These are phyloP conservation scores for Pedicia rivosa DNA, from an alignment of 2,888 invertebrate species.

Conservation along the genomic window DNA sequence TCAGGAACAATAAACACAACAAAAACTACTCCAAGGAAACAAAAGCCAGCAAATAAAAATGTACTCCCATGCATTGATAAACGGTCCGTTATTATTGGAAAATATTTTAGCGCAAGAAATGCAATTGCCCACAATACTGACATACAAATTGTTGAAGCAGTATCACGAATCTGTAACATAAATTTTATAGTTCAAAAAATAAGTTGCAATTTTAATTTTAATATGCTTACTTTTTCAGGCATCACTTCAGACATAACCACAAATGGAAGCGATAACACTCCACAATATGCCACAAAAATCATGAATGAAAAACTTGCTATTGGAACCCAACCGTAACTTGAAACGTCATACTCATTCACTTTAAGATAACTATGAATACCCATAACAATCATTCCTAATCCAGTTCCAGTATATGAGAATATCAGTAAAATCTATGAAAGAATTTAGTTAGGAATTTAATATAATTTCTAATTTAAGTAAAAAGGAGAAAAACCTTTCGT, in stretches of 20 bases:
- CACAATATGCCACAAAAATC: conserved; percentile 10
- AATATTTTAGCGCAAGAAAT: conserved; percentile 12
- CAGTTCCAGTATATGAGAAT: conserved; percentile 7
- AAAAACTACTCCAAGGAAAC: conserved; percentile 21
- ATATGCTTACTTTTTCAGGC: conserved; percentile 9
- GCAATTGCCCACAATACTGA: conserved; percentile 14
- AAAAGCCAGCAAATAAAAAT: conserved; percentile 20
- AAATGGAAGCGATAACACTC: conserved; percentile 10
- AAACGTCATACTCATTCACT: conserved; percentile 1
- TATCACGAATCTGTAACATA: conserved; percentile 11
- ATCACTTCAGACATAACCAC: conserved; percentile 10
- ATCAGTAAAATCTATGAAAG: too few relatives aligned
- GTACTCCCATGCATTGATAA: conserved; percentile 23
- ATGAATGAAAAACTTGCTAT: conserved; percentile 8
- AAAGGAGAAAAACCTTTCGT: conserved; percentile 21
- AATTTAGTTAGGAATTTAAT: too few relatives aligned
- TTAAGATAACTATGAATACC: conserved; percentile 7
- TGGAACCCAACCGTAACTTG: conserved; percentile 8
- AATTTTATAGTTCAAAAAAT: too few relatives aligned
- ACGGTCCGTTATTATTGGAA: conserved; percentile 17
- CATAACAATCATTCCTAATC: conserved; percentile 6
- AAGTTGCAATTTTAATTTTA: too few relatives aligned
- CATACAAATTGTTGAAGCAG: conserved; percentile 11
- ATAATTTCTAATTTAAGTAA: too few relatives aligned
- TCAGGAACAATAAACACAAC: conserved; percentile 23